Conservation (phyloP, 2,797 vertebrate genomes). For the Ptychobarbus kaznakovi region DNA sequence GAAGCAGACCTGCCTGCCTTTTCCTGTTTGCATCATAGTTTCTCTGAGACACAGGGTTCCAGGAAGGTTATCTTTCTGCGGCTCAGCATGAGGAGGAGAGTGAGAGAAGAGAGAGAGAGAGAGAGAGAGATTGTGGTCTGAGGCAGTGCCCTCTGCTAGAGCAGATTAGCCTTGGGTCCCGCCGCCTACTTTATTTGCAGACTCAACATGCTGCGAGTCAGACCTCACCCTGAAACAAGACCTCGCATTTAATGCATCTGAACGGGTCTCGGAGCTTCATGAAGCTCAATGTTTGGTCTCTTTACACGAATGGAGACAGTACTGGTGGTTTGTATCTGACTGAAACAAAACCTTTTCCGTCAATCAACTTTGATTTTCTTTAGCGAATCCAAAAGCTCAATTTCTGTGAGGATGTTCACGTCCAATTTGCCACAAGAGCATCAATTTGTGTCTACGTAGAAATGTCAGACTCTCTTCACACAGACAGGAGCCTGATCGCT, state of each 20-base stretch:
- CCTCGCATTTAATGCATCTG: neutral
- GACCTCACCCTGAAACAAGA: slow-evolving; percentile 7
- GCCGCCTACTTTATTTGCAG: slow-evolving; percentile 24
- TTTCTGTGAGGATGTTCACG: neutral
- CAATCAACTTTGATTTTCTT: slow-evolving; percentile 13
- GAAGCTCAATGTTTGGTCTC: slow-evolving; percentile 5
- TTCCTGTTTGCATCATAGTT: slow-evolving; percentile 7
- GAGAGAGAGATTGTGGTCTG: neutral
- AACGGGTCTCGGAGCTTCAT: neutral
- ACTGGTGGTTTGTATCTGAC: neutral
- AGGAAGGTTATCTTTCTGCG: slow-evolving; percentile 9
- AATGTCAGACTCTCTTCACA: slow-evolving; percentile 21
- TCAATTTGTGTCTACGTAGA: neutral
- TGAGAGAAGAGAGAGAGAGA: neutral
- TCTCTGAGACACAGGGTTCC: neutral
- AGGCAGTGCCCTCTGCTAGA: neutral
- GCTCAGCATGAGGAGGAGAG: neutral
- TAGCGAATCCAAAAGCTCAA: neutral
- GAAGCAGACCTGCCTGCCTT: neutral
- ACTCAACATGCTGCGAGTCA: slow-evolving; percentile 15
- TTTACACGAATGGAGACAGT: neutral
- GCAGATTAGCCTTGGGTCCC: slow-evolving; percentile 4
- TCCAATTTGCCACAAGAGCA: neutral
- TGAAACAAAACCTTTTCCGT: neutral
- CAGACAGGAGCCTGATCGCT: neutral